Evolutionary conservation across 2,797 vertebrate genomes (phyloP).

Genomic region (Anisognathus igniventris): DNA sequence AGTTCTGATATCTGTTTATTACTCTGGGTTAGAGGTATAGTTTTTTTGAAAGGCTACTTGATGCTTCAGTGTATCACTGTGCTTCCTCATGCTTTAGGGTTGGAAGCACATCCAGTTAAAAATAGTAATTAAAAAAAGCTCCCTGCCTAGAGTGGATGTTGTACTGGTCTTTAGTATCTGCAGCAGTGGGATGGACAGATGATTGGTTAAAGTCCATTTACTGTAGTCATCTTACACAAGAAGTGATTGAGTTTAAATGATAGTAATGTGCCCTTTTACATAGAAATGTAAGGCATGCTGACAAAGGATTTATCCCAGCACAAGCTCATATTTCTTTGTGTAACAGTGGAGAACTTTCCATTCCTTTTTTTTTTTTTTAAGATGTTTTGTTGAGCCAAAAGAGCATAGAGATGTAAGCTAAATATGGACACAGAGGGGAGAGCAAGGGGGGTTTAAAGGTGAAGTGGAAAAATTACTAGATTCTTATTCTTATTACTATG

Average conservation of each 20-base stretch:
- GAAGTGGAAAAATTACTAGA: neutral
- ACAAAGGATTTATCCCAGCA: neutral
- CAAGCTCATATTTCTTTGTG: neutral
- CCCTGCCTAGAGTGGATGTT: neutral
- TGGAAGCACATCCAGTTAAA: neutral
- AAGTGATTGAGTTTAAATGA: neutral
- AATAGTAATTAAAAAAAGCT: neutral
- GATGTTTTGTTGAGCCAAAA: neutral
- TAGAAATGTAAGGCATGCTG: neutral
- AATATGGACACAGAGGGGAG: neutral
- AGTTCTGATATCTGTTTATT: neutral
- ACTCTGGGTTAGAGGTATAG: neutral
- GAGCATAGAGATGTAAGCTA: neutral
- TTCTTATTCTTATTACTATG: neutral
- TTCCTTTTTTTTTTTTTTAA: neutral
- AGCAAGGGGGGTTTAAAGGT: neutral
- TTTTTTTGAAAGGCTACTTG: neutral
- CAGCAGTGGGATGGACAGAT: neutral
- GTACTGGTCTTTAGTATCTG: neutral
- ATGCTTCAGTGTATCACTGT: neutral
- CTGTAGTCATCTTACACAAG: neutral
- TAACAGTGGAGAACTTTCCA: neutral
- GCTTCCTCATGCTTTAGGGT: neutral
- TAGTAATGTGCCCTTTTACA: neutral
- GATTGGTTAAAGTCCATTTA: neutral